Evolutionary conservation across 2,113 vertebrate species (phyloP).

Genomic region (Petaurus breviceps): DNA sequence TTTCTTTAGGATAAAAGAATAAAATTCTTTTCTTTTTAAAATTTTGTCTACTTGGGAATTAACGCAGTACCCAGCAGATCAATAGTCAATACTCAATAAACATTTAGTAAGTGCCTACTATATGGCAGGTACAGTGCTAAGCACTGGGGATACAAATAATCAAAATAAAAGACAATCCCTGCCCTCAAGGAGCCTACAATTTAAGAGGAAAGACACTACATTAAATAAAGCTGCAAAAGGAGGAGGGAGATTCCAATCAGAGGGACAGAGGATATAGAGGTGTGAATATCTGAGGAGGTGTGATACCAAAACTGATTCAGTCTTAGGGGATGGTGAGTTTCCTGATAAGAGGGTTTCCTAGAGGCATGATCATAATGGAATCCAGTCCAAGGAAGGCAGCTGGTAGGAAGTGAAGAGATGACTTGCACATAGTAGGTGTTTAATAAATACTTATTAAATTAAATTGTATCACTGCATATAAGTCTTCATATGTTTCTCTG

Average conservation of each 20-base stretch:
- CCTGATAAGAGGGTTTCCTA: neutral
- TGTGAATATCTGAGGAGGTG: neutral
- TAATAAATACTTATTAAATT: neutral
- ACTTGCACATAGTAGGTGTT: neutral
- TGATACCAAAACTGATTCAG: neutral
- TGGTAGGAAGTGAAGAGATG: neutral
- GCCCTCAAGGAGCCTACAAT: neutral
- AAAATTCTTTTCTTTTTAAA: neutral
- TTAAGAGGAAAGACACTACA: neutral
- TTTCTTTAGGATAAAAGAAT: neutral
- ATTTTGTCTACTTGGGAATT: neutral
- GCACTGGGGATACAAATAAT: neutral
- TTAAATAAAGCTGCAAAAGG: neutral
- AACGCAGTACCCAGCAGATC: neutral
- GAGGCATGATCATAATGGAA: neutral
- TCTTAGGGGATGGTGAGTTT: neutral
- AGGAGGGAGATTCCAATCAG: neutral
- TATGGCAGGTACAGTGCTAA: neutral
- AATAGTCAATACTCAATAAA: neutral
- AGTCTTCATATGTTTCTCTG: neutral
- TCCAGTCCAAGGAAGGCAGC: neutral
- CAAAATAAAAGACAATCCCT: neutral
- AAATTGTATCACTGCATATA: neutral
- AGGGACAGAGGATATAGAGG: neutral
- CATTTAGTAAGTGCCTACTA: neutral